Evolutionary conservation across 2,113 vertebrate species (phyloP).

Genomic region (Elephas maximus): DNA sequence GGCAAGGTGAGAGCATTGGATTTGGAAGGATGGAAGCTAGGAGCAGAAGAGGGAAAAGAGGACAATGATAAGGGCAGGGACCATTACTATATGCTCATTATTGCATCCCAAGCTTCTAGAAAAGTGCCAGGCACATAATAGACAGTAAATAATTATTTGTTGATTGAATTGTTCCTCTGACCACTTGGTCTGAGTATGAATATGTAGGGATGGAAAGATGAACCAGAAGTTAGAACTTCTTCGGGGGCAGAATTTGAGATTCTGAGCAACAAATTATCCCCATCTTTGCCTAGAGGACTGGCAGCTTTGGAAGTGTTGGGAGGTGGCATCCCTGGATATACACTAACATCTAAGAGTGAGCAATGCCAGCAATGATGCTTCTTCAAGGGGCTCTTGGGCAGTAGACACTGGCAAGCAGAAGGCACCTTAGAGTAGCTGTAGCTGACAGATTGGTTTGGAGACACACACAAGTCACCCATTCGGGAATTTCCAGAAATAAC

Average conservation of each 20-base stretch:
- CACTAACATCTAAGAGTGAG: background rate
- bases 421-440: background rate
- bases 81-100: background rate
- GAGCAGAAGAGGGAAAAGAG: background rate
- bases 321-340: background rate
- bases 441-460: background rate
- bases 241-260: background rate
- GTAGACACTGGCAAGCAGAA: background rate
- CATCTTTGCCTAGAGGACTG: background rate
- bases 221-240: background rate
- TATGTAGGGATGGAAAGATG: background rate
- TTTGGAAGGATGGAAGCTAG: background rate
- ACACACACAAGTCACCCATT: background rate
- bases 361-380: background rate
- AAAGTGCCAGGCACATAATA: background rate
- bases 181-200: slow-evolving; percentile 4
- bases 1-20: background rate
- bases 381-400: background rate
- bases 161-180: background rate
- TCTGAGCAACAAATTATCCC: background rate
- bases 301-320: background rate
- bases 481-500: background rate
- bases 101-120: background rate
- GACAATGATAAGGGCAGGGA: background rate
- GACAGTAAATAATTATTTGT: background rate